Percentiles rank a stretch among this genome's conserved stretches.
Conservation (phyloP, 2,797 vertebrate species). For the Staurois parvus region DNA sequence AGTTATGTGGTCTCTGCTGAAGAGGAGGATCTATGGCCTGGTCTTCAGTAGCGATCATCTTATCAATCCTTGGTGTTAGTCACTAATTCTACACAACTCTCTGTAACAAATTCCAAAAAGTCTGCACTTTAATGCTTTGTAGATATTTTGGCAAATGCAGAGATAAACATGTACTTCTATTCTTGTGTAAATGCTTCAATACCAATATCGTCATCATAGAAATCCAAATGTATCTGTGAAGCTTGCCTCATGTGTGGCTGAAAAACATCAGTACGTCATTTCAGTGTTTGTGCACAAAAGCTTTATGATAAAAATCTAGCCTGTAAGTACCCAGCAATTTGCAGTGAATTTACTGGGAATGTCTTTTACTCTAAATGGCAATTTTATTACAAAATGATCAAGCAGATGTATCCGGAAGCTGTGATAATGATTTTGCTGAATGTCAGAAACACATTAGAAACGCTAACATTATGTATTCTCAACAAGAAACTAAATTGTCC, state of each 20-base stretch:
- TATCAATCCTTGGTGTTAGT: no score
- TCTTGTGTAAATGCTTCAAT: background rate
- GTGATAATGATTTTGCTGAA: background rate
- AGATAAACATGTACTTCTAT: background rate
- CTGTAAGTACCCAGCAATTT: background rate
- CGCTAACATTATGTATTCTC: background rate
- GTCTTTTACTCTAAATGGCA: background rate
- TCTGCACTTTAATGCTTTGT: no score
- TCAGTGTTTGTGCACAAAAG: background rate
- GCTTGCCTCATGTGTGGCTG: background rate
- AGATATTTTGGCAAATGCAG: no score
- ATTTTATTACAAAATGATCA: background rate
- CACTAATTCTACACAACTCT: no score
- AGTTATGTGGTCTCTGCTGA: no score
- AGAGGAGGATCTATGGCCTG: no score
- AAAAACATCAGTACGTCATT: background rate
- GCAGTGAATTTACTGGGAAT: background rate
- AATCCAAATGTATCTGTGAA: background rate
- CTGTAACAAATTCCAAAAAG: no score
- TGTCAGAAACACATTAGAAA: background rate
- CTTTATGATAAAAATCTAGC: background rate
- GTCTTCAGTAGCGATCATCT: background rate
- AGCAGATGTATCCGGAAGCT: background rate
- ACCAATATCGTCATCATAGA: background rate
- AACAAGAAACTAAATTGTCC: background rate